Percentiles rank a stretch among this genome's conserved stretches.
Evolutionary conservation across 2,797 vertebrate species (phyloP).

Genomic region (Diplodus puntazzo): DNA sequence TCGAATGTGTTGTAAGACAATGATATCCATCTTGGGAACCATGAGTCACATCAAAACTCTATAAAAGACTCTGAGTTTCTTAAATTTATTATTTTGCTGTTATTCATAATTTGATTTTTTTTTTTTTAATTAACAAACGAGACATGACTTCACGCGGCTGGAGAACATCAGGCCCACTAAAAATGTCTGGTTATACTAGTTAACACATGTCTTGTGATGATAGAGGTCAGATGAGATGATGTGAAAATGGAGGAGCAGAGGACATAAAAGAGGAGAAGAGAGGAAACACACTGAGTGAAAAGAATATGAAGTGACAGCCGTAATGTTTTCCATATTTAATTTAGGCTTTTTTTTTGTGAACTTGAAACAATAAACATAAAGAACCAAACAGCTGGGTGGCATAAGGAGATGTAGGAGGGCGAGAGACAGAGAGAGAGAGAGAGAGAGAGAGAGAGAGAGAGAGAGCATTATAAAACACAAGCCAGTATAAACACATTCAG

Average conservation of each 20-base stretch:
- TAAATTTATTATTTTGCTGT: background rate
- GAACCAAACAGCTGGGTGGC: constrained; percentile 71
- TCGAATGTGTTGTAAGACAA: background rate
- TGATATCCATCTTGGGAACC: background rate
- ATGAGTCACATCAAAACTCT: background rate
- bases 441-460: constrained; percentile 17
- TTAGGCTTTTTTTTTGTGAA: constrained; percentile 37
- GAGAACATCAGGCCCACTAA: background rate
- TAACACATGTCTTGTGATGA: background rate
- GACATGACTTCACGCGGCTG: constrained; percentile 8
- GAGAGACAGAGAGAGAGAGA: constrained; percentile 18
- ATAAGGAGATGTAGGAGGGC: constrained; percentile 58
- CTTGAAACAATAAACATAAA: constrained; percentile 70
- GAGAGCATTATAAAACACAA: constrained; percentile 40
- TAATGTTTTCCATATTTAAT: constrained; percentile 64
- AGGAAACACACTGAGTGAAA: constrained; percentile 3
- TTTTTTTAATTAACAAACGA: background rate
- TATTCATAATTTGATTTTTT: too few species aligned
- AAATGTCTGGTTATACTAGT: background rate
- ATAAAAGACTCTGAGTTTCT: background rate
- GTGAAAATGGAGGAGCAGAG: background rate
- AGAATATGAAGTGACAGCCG: constrained; percentile 29
- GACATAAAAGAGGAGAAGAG: background rate
- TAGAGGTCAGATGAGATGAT: background rate
- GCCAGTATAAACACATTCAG: constrained; percentile 57